Evolutionary conservation across 2,797 vertebrate genomes (phyloP).

Genomic region (Cirrhinus molitorella): DNA sequence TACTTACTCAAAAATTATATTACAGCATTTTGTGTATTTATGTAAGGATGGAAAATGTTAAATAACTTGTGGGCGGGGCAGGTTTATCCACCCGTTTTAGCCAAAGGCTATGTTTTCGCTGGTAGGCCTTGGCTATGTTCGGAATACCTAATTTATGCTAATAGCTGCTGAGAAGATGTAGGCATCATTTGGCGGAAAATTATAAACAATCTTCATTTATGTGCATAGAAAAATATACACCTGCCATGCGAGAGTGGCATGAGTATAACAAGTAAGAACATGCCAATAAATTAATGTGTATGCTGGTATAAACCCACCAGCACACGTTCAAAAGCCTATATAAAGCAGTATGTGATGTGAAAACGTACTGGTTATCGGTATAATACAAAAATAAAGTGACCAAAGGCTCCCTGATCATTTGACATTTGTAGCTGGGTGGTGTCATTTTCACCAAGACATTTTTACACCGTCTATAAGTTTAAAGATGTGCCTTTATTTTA

Average conservation of each 20-base stretch:
- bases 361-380: not conserved
- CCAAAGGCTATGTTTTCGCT: not conserved
- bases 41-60: not conserved
- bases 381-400: not conserved
- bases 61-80: slow-evolving; percentile 2
- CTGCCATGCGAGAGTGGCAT: not conserved
- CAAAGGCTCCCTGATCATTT: not conserved
- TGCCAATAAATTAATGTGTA: not conserved
- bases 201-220: not conserved
- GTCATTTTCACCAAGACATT: not conserved
- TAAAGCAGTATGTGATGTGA: not conserved
- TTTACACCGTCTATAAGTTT: not conserved
- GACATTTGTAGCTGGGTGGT: slow-evolving; percentile 12
- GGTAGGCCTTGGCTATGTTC: not conserved
- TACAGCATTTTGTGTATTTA: not conserved
- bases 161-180: not conserved
- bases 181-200: not conserved
- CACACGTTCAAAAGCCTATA: not conserved
- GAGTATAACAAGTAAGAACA: not conserved
- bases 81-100: not conserved
- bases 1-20: not conserved
- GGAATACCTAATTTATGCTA: slow-evolving; percentile 7
- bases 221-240: not conserved
- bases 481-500: not conserved
- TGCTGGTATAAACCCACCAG: not conserved